Percentiles rank a stretch among this genome's conserved stretches.
Conservation (phyloP, 2,888 invertebrate species). For the Nomada fabriciana region DNA sequence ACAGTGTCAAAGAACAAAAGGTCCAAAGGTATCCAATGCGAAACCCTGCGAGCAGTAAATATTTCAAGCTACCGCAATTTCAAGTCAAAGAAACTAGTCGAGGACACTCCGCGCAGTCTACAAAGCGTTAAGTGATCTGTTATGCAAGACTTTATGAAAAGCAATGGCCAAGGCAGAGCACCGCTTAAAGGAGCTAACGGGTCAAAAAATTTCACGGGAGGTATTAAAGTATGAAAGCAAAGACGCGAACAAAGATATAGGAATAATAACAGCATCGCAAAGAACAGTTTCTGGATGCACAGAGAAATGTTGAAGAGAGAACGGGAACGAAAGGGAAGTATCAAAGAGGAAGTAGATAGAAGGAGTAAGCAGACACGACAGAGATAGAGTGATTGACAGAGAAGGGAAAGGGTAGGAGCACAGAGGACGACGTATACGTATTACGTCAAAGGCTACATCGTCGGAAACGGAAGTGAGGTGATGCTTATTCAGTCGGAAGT, state of each 20-base stretch:
- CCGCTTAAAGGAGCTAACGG: neutral
- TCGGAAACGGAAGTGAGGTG: conserved; percentile 81
- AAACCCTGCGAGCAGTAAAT: neutral
- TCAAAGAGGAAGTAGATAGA: conserved; percentile 50
- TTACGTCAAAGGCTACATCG: conserved; percentile 80
- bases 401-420: conserved; percentile 19
- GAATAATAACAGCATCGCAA: conserved; percentile 13
- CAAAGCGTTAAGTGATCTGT: conserved; percentile 20
- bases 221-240: conserved; percentile 2
- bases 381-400: conserved; percentile 26
- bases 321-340: conserved; percentile 40
- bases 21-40: too few relatives aligned
- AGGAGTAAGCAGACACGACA: neutral
- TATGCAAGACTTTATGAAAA: neutral
- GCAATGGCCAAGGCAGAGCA: neutral
- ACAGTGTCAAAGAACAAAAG: neutral
- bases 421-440: conserved; percentile 63
- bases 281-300: conserved; percentile 30
- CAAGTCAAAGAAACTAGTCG: neutral
- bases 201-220: conserved; percentile 15
- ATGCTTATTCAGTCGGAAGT: conserved; percentile 81
- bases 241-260: conserved; percentile 8
- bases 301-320: conserved; percentile 39
- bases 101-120: neutral
- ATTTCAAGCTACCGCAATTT: neutral